Percentiles rank a stretch among this genome's conserved stretches.
These are phyloP conservation scores for Rhadina sibilatrix DNA, from an alignment of 2,113 vertebrate species.

Conservation along the genomic window DNA sequence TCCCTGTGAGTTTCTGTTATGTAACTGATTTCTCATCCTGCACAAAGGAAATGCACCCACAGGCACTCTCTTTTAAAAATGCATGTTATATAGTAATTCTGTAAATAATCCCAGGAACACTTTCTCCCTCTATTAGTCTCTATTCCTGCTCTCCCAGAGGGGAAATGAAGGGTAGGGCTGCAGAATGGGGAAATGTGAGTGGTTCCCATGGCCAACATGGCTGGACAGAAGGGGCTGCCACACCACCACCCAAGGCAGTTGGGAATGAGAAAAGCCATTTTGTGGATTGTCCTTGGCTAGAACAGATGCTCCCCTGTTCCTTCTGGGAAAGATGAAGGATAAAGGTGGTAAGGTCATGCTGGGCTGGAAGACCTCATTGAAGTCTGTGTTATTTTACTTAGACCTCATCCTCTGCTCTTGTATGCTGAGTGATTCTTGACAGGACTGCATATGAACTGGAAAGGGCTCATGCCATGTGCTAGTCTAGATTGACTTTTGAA, in stretches of 20 bases:
- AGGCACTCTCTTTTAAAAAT: not conserved
- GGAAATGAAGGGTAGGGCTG: not conserved
- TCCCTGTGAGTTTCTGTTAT: not conserved
- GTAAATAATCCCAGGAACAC: not conserved
- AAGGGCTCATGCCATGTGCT: not conserved
- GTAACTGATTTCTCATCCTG: not conserved
- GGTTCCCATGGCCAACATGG: not conserved
- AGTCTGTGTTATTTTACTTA: not conserved
- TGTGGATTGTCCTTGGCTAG: not conserved
- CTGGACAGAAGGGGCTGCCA: not conserved
- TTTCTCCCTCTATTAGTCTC: not conserved
- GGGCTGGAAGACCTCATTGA: not conserved
- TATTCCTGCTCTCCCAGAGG: not conserved
- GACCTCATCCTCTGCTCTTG: not conserved
- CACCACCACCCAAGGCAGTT: not conserved
- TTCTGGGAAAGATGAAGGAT: not conserved
- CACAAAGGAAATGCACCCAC: not conserved
- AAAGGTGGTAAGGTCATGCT: not conserved
- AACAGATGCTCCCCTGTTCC: not conserved
- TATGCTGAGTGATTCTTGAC: not conserved
- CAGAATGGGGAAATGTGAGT: not conserved
- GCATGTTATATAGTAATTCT: fast-evolving
- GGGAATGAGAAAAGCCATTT: not conserved
- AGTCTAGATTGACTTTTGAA: not conserved
- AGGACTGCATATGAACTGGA: not conserved